Conservation (phyloP, 2,888 invertebrate species). For the Seira musarum region DNA sequence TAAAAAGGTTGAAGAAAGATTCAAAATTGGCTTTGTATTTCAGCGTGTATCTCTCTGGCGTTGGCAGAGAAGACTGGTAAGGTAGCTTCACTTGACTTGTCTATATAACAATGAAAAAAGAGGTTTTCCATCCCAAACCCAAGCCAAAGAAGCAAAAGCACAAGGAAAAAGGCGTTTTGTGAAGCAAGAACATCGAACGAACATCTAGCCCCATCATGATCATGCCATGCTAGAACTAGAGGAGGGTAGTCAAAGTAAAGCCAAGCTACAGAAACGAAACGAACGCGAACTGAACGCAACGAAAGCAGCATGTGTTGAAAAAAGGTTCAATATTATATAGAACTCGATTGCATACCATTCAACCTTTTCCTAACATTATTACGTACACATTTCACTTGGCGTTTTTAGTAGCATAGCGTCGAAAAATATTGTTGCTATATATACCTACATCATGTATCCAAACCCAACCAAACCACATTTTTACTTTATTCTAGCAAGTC, state of each 20-base stretch:
- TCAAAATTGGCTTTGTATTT: constrained; percentile 3
- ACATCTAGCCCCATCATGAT: no score
- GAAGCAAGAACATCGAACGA: not conserved
- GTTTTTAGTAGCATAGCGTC: not conserved
- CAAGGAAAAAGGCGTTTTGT: no score
- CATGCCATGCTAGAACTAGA: not conserved
- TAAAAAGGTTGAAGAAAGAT: not conserved
- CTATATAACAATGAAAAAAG: constrained; percentile 45
- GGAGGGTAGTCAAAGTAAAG: not conserved
- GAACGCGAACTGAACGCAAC: not conserved
- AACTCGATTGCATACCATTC: not conserved
- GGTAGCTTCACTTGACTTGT: constrained; percentile 49
- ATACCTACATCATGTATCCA: not conserved
- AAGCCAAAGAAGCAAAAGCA: not conserved
- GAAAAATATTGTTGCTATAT: not conserved
- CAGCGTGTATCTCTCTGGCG: constrained; percentile 60
- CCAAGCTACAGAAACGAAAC: not conserved
- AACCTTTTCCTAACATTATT: no score
- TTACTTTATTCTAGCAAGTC: no score
- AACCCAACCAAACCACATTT: no score
- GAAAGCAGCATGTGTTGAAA: no score
- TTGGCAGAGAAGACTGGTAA: constrained; percentile 59
- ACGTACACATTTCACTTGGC: not conserved
- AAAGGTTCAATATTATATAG: no score
- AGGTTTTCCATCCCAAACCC: constrained; percentile 7